Evolutionary conservation across 23 tunicate species (phyloP), one percentile per base, ranked within the genome.

Genomic region (Diplosoma virens): DNA sequence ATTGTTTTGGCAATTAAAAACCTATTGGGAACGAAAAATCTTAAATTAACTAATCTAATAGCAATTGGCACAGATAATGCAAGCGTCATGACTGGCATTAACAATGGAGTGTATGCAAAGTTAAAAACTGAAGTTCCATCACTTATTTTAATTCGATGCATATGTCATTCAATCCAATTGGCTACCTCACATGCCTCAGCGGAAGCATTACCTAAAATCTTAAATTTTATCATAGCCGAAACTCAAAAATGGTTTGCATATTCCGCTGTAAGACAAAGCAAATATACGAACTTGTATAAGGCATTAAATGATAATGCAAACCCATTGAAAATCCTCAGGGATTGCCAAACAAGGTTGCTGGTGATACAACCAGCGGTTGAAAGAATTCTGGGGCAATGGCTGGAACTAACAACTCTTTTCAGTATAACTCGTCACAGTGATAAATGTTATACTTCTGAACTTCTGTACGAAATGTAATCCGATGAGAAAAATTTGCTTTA

Each of bases 131-230:
- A 65, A 23, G 22, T 21, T 37, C 84, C 56, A 18, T 36, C 59
- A 31, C 69, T 79, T 45, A 66, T 79, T 1, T 68, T 30, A 23
- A 45, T 79, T 1, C 66, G 59, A 66, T 79, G 75, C 29, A 66
- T 79, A 41, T 79, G 84, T 41, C 71, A 65, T 41, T 79, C 84
- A 6, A 60, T 79, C 18, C 84, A 79, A 31, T 17, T 65, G n/a
- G 59, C 70, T 45, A 32, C 53, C 21, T 4, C 30, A 37, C 48
- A 30, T 9, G 52, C 52, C 52, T 45, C 52, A 9, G 52, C 11
- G 16, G 52, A 45, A 11, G 11, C 14, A 11, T 45, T 45, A 45
- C 75, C 84, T 4, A 36, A 58, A 25, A 79, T 66, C 53, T 1
- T 79, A 25, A 58, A 66, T 46, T 79, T 66, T 3, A 65, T 79